phyloP scores from a whole-genome alignment of 2,797 vertebrate genomes.

The Hyperoplus immaculatus region DNA sequence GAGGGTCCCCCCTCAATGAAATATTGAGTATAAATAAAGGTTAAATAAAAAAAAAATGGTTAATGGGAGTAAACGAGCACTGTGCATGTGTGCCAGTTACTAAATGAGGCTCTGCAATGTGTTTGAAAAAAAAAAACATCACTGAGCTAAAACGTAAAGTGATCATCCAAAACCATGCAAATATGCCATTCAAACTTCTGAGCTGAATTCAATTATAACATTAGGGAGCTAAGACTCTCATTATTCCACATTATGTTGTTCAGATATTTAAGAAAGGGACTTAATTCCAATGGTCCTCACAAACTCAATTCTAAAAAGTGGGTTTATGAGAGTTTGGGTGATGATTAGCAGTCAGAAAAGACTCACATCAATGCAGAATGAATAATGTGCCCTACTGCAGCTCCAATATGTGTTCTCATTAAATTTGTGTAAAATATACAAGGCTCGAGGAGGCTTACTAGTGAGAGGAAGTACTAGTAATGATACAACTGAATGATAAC shows the following conservation, averaged over 20 bases:
- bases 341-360: slow-evolving; percentile 55
- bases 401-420: slow-evolving; percentile 59
- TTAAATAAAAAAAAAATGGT: slow-evolving; percentile 11
- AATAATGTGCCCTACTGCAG: slow-evolving; percentile 45
- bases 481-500: slow-evolving; percentile 11
- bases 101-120: slow-evolving; percentile 66
- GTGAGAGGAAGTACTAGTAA: slow-evolving; percentile 4
- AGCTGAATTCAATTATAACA: slow-evolving; percentile 52
- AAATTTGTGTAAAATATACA: slow-evolving; percentile 44
- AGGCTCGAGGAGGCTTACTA: slow-evolving; percentile 32
- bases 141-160: slow-evolving; percentile 50
- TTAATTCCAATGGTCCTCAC: slow-evolving; percentile 20
- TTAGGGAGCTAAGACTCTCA: slow-evolving; percentile 51
- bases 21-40: no score
- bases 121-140: slow-evolving; percentile 28
- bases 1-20: no score
- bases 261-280: slow-evolving; percentile 30
- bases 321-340: slow-evolving; percentile 44
- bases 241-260: slow-evolving; percentile 59
- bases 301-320: slow-evolving; percentile 50
- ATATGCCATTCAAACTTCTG: slow-evolving; percentile 51
- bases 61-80: slow-evolving; percentile 69
- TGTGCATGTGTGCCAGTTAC: slow-evolving; percentile 65
- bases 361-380: slow-evolving; percentile 53
- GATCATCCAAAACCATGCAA: slow-evolving; percentile 57